Evolutionary conservation across 2,797 vertebrate genomes (phyloP), one percentile per base, ranked within the genome.

Genomic region (Serranus cabrilla): DNA sequence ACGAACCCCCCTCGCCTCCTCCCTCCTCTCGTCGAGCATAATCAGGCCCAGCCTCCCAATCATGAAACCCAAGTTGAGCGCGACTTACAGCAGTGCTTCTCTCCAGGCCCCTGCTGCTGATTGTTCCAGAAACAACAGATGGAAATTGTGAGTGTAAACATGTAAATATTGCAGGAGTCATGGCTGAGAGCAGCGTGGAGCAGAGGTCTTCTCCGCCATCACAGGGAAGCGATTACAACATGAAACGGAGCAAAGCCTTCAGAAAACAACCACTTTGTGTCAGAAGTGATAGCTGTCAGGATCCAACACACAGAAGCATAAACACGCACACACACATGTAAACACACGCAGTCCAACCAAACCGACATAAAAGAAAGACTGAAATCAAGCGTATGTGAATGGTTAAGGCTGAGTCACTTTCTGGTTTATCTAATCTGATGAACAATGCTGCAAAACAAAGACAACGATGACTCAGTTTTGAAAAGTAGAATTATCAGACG

Each of bases 51-150:
- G 94, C 91, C 87, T 93, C 87, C 86, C 92, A 95, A 94, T 94
- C 93, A 94, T 88, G 92, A 90, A 95, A 94, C 90, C 88, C 90
- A 93, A 95, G 93, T 92, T 94, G 88, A 93, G 90, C 88, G 78
- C 80, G 64, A 93, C 90, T 92, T 89, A 89, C 88, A 91, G 86
- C 81, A 84, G 64, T 58, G 46, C 88, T 87, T 87, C 87, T 93
- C 90, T 92, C 80, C 81, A 59, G 92, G 91, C 89, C 86, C 72
- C 76, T 3, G 78, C 77, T 74, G 89, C 92, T 94, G 95, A 95
- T 95, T 95, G 93, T 94, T 95, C 93, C 93, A 94, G 92, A 93
- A 94, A 95, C 94, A 94, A 94, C 94, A 94, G 92, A 95, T 95
- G 95, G 94, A 95, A 95, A 95, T 93, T 93, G 85, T 95, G 92